phyloP scores from a whole-genome alignment of 2,888 invertebrate genomes.

The Dryocosmus kuriphilus region DNA sequence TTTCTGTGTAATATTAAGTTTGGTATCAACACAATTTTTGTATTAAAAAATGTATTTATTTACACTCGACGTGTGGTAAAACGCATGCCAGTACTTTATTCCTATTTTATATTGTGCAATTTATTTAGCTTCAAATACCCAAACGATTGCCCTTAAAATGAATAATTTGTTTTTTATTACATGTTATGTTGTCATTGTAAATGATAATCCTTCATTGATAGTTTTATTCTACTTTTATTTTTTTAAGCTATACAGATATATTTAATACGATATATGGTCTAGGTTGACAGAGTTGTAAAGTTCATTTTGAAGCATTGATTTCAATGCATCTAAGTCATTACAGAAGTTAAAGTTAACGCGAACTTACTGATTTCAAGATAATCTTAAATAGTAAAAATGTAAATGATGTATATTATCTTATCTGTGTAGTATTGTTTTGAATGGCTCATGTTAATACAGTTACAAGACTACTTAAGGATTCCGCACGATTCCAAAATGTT shows the following conservation, averaged over 20 bases:
- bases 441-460: constrained; percentile 29
- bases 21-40: no score
- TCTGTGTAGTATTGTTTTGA: constrained; percentile 21
- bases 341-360: not conserved
- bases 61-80: no score
- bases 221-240: constrained; percentile 1
- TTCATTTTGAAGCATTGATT: constrained; percentile 16
- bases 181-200: not conserved
- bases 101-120: not conserved
- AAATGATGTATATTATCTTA: constrained; percentile 27
- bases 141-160: not conserved
- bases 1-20: no score
- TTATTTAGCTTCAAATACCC: not conserved
- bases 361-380: constrained; percentile 2
- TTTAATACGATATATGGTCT: not conserved
- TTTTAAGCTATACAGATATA: constrained; percentile 1
- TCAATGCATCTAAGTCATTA: constrained; percentile 36
- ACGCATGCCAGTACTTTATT: not conserved
- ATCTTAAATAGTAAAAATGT: not conserved
- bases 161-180: not conserved
- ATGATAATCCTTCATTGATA: not conserved
- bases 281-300: not conserved
- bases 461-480: constrained; percentile 30
- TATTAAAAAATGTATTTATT: no score
- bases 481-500: constrained; percentile 32